A percentile compares a stretch with the other conserved stretches of the same genome.
Conservation (phyloP, 1,140 invertebrate species). For the Hycleus cichorii region DNA sequence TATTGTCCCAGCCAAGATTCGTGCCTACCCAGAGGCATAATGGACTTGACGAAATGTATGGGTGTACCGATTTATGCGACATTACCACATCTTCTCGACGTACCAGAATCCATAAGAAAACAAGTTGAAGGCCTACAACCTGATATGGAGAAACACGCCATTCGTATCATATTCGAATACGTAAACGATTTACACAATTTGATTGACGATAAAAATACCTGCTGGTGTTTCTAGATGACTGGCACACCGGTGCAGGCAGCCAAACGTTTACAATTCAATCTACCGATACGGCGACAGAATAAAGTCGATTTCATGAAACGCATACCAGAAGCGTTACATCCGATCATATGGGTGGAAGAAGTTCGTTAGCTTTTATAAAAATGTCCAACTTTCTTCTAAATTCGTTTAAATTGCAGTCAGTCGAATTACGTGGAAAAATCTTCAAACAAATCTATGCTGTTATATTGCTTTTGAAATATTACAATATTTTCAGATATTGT, state of each 20-base stretch:
- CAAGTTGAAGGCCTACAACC: conserved; percentile 65
- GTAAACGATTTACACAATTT: background rate
- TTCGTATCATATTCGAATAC: conserved; percentile 1
- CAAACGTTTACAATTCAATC: conserved; percentile 65
- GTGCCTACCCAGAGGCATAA: conserved; percentile 61
- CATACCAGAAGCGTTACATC: conserved; percentile 52
- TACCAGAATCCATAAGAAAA: conserved; percentile 46
- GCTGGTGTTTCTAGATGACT: conserved; percentile 20
- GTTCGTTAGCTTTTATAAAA: conserved; percentile 32
- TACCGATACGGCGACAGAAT: conserved; percentile 52
- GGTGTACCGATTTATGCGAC: conserved; percentile 62
- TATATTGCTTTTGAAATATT: too few relatives aligned
- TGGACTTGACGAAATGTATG: conserved; percentile 58
- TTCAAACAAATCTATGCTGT: too few relatives aligned
- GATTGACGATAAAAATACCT: background rate
- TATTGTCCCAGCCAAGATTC: conserved; percentile 59
- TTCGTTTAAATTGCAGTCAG: too few relatives aligned
- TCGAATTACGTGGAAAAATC: too few relatives aligned
- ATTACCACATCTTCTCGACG: conserved; percentile 72
- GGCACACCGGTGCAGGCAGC: conserved; percentile 51
- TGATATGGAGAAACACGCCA: conserved; percentile 53
- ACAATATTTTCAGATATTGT: too few relatives aligned
- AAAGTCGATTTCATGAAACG: conserved; percentile 59
- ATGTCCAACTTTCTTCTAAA: too few relatives aligned
- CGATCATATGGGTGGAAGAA: conserved; percentile 72